A percentile compares a stretch with the other conserved stretches of the same genome.
phyloP scores from a whole-genome alignment of 1,140 invertebrate genomes.

The Macrocentrus cingulum region DNA sequence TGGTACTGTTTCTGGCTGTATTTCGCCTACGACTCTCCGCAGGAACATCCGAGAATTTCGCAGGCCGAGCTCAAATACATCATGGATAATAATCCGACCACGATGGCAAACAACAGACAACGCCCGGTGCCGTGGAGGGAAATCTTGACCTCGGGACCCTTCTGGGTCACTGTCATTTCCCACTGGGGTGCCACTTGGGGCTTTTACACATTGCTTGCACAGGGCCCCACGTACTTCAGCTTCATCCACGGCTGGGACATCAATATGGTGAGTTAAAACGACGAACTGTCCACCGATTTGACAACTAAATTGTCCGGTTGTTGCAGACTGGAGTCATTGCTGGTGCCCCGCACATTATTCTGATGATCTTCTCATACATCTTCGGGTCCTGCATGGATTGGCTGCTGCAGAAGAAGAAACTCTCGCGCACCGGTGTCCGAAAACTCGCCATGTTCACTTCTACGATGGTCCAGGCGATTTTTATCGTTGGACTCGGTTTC shows the following conservation, averaged over 20 bases:
- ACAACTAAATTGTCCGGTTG: constrained; percentile 4
- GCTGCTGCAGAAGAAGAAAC: constrained; percentile 60
- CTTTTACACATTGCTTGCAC: constrained; percentile 80
- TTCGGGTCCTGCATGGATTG: constrained; percentile 65
- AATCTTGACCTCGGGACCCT: constrained; percentile 72
- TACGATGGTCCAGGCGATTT: constrained; percentile 60
- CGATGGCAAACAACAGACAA: constrained; percentile 50
- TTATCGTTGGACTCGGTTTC: constrained; percentile 63
- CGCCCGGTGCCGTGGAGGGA: constrained; percentile 69
- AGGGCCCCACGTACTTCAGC: constrained; percentile 83
- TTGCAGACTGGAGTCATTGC: constrained; percentile 67
- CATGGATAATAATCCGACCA: constrained; percentile 60
- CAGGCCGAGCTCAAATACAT: constrained; percentile 68
- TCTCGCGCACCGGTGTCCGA: constrained; percentile 65
- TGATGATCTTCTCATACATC: constrained; percentile 64
- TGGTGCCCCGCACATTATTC: constrained; percentile 65
- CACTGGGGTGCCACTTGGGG: constrained; percentile 86
- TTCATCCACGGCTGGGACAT: constrained; percentile 82
- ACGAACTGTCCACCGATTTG: neutral
- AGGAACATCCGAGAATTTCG: constrained; percentile 74
- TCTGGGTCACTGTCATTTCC: constrained; percentile 76
- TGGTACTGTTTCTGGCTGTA: constrained; percentile 69
- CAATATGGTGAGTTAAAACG: constrained; percentile 64
- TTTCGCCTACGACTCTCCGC: constrained; percentile 69
- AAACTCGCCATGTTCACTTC: constrained; percentile 65